Evolutionary conservation across 2,888 invertebrate species (phyloP).

Genomic region (Drosophila rellima): DNA sequence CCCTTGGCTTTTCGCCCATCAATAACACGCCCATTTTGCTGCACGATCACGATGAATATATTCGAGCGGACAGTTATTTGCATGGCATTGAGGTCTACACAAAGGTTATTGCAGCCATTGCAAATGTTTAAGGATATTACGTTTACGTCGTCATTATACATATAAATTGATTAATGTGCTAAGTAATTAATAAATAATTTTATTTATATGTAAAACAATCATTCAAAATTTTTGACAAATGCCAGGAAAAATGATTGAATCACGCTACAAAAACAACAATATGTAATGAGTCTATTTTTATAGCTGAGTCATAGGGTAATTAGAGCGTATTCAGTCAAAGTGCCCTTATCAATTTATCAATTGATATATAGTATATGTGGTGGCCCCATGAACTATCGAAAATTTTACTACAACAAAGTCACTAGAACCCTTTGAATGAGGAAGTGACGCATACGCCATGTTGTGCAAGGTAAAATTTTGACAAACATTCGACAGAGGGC

Average conservation of each 20-base stretch:
- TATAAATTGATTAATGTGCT: slow-evolving; percentile 1
- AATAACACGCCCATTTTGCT: slow-evolving; percentile 93
- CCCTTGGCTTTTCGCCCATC: slow-evolving; percentile 97
- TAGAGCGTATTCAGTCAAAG: slow-evolving; percentile 29
- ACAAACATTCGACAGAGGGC: slow-evolving; percentile 55
- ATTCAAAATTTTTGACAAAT: slow-evolving; percentile 17
- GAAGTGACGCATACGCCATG: slow-evolving; percentile 55
- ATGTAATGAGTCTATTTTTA: slow-evolving; percentile 14
- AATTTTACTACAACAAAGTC: slow-evolving; percentile 3
- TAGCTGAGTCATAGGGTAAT: slow-evolving; percentile 38
- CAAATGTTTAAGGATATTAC: slow-evolving; percentile 57
- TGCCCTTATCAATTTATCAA: slow-evolving; percentile 43
- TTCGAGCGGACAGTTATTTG: slow-evolving; percentile 92
- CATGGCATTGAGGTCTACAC: slow-evolving; percentile 92
- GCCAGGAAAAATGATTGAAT: slow-evolving; percentile 13
- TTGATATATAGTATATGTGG: slow-evolving; percentile 23
- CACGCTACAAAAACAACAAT: slow-evolving; percentile 1
- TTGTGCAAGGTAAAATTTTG: slow-evolving; percentile 47
- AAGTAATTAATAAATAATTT: slow-evolving; percentile 17
- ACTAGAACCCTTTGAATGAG: slow-evolving; percentile 7
- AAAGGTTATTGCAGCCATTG: slow-evolving; percentile 77
- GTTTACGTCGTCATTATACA: neutral
- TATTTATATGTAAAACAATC: slow-evolving; percentile 8
- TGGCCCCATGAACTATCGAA: slow-evolving; percentile 3
- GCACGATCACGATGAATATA: slow-evolving; percentile 96